These are phyloP conservation scores for Bilobella aurantiaca DNA, from an alignment of 1,140 invertebrate species.

Conservation along the genomic window DNA sequence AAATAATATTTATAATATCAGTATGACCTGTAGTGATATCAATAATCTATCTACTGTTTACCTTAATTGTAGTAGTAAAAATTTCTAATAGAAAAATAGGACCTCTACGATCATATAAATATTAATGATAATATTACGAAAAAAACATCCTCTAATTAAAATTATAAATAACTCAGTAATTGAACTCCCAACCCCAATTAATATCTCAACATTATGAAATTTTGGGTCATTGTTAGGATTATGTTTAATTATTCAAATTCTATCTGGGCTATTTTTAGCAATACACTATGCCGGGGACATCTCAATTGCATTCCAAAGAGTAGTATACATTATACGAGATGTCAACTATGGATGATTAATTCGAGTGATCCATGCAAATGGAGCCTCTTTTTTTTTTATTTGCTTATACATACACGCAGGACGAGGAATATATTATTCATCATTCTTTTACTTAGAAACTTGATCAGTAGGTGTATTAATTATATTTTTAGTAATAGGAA, in stretches of 20 bases:
- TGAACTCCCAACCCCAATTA: conserved; percentile 32
- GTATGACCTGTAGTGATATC: no score
- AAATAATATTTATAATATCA: no score
- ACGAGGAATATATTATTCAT: conserved; percentile 38
- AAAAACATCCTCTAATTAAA: conserved; percentile 34
- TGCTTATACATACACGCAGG: conserved; percentile 38
- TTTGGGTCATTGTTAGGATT: conserved; percentile 35
- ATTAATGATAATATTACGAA: conserved; percentile 30
- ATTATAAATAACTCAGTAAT: conserved; percentile 32
- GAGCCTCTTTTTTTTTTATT: conserved; percentile 39
- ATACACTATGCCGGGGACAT: conserved; percentile 42
- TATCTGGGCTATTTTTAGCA: conserved; percentile 36
- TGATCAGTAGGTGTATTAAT: conserved; percentile 50
- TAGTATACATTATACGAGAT: conserved; percentile 39
- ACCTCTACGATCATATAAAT: conserved; percentile 35
- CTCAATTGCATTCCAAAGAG: conserved; percentile 47
- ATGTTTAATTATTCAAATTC: conserved; percentile 35
- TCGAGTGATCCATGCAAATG: conserved; percentile 47
- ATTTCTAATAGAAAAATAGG: conserved; percentile 13
- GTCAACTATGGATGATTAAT: conserved; percentile 45
- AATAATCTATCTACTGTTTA: no score
- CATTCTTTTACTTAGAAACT: conserved; percentile 40
- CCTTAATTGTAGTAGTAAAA: conserved; percentile 30
- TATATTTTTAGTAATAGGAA: conserved; percentile 51
- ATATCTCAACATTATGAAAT: conserved; percentile 36